Evolutionary conservation across 2,113 vertebrate species (phyloP), one percentile per base, ranked within the genome.

Genomic region (Nesoenas mayeri): DNA sequence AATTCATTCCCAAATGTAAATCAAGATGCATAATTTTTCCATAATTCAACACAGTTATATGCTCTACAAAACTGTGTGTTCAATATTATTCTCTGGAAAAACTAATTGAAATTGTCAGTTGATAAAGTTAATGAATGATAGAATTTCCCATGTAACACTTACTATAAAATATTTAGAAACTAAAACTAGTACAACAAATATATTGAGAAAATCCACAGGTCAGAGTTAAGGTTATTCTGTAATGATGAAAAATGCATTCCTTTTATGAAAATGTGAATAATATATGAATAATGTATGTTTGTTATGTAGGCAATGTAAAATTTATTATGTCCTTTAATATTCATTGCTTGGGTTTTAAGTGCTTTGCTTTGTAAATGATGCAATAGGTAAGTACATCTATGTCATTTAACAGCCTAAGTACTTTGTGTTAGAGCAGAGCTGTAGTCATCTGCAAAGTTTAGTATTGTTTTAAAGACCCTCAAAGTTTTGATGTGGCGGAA

Each of bases 1-100:
- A 96, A 96, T 84, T 96, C 57, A 92, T 93, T 88, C 82, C 80
- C 93, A 91, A 94, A 91, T 95, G 96, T 85, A 96, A 91, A 96
- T 93, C 44, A 57, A 75, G 61, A 61, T 81, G 83, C 88, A 93
- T 95, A 94, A 91, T 96, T 94, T 96, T 93, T 69, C 79, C 79
- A 72, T 96, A 96, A 96, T 95, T 96, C 95, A 94, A 92, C 83
- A 91, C 32, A 51, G 53, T 72, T 93, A 40, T 20, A 47, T n/a
- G 61, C 44, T 89, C 78, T 86, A 75, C 84, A 85, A 92, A 96
- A 88, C 77, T 84, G 16, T 58, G 48, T 90, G 69, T 91, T 94
- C 82, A 81, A 12, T 40, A 18, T 15, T 91, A 38, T 89, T 88
- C 53, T 93, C 79, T 93, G 53, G 79, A 81, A 97, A 93, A 80